Conservation (phyloP, 2,888 invertebrate genomes). For the Xylota segnis region DNA sequence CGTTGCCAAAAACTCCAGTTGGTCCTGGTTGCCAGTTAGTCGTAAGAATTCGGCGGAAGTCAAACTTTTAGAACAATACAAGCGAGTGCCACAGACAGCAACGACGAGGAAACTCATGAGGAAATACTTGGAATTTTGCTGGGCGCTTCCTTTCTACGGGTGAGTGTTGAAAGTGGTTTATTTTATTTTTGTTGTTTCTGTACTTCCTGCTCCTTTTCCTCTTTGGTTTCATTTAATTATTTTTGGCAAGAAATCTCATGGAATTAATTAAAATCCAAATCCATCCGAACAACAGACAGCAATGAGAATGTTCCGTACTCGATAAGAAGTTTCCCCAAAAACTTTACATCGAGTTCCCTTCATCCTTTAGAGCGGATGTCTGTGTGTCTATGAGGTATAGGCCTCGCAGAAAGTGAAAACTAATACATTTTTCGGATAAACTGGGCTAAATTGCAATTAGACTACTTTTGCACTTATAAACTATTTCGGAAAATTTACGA, state of each 20-base stretch:
- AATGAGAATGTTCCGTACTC: conserved; percentile 53
- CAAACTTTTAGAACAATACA: conserved; percentile 93
- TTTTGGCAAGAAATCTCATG: conserved; percentile 75
- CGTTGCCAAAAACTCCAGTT: conserved; percentile 89
- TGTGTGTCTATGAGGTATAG: neutral
- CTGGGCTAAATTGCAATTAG: conserved; percentile 68
- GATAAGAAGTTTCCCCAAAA: conserved; percentile 64
- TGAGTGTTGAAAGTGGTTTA: conserved; percentile 80
- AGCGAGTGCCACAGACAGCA: conserved; percentile 92
- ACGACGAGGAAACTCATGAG: conserved; percentile 93
- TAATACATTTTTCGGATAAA: conserved; percentile 42
- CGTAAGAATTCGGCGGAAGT: conserved; percentile 95
- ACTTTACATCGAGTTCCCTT: conserved; percentile 45
- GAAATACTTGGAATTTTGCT: conserved; percentile 95
- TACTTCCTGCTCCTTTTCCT: neutral
- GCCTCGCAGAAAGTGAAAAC: conserved; percentile 37
- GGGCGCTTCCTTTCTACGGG: conserved; percentile 96
- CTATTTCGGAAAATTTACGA: conserved; percentile 57
- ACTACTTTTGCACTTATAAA: conserved; percentile 68
- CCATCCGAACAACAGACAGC: conserved; percentile 66
- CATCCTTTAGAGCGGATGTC: neutral
- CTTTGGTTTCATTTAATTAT: conserved; percentile 67
- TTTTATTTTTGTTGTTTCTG: conserved; percentile 13
- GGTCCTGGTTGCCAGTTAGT: conserved; percentile 90
- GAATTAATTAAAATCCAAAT: conserved; percentile 75